Evolutionary conservation across 1,140 invertebrate species (phyloP).

Genomic region (Arctopsyche grandis): DNA sequence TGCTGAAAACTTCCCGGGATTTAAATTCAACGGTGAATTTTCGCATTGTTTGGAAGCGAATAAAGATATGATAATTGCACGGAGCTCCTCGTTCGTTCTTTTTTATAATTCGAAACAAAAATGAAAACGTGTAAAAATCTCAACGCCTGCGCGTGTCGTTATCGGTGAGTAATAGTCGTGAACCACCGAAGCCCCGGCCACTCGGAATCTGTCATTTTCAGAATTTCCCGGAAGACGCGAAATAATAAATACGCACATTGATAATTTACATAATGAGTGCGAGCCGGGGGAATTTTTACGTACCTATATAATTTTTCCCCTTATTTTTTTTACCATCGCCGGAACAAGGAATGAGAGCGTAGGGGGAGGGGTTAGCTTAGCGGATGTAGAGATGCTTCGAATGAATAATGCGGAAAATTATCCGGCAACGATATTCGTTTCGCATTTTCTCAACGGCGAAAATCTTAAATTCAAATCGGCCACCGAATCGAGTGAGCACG

Average conservation of each 20-base stretch:
- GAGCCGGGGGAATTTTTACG: background rate
- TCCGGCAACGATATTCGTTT: conserved; percentile 31
- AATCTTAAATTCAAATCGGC: conserved; percentile 40
- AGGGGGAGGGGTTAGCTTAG: background rate
- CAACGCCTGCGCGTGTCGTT: no score
- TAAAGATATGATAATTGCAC: no score
- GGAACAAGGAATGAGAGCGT: background rate
- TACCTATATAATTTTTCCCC: no score
- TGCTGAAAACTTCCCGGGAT: no score
- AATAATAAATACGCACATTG: conserved; percentile 39
- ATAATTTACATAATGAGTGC: conserved; percentile 38
- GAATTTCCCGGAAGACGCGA: background rate
- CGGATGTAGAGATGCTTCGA: conserved; percentile 27
- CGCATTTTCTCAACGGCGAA: conserved; percentile 28
- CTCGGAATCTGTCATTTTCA: conserved; percentile 15
- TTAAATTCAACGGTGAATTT: no score
- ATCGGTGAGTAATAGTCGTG: no score
- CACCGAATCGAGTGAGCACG: background rate
- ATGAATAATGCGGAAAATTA: conserved; percentile 39
- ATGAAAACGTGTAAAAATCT: no score
- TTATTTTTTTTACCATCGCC: background rate
- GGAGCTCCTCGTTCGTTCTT: no score
- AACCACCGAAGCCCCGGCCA: no score
- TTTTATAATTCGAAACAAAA: no score
- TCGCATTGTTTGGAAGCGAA: no score